Conservation (phyloP, 2,113 vertebrate genomes). For the Oncorhynchus kisutch region DNA sequence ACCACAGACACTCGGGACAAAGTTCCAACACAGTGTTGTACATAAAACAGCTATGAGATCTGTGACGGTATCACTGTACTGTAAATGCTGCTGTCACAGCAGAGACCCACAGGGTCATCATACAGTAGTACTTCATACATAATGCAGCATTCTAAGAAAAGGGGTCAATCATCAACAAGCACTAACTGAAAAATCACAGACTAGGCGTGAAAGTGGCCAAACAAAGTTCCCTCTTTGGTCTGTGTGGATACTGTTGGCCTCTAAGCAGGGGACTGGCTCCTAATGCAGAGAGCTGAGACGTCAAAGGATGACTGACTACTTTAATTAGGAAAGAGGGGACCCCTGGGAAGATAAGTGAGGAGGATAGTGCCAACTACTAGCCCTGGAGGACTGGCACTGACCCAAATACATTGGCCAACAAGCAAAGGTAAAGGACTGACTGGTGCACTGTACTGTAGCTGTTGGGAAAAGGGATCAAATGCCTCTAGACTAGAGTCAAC, state of each 20-base stretch:
- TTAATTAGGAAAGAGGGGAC: conserved; percentile 40
- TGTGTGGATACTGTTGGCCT: neutral
- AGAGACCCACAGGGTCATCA: neutral
- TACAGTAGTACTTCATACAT: neutral
- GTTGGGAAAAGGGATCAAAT: neutral
- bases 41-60: no score
- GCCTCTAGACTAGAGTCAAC: neutral
- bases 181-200: no score
- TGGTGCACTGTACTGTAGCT: conserved; percentile 1
- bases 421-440: neutral
- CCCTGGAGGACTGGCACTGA: conserved; percentile 21
- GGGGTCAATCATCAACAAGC: no score
- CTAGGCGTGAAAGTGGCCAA: no score
- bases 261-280: neutral
- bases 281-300: conserved; percentile 21
- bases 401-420: conserved; percentile 21
- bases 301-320: conserved; percentile 49
- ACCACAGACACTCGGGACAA: no score
- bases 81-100: neutral
- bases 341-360: conserved; percentile 31
- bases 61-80: no score
- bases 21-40: no score
- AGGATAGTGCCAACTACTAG: conserved; percentile 13
- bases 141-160: no score
- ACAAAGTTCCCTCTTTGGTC: neutral